Evolutionary conservation across 1,140 invertebrate species (phyloP).

Genomic region (Anastrepha obliqua): DNA sequence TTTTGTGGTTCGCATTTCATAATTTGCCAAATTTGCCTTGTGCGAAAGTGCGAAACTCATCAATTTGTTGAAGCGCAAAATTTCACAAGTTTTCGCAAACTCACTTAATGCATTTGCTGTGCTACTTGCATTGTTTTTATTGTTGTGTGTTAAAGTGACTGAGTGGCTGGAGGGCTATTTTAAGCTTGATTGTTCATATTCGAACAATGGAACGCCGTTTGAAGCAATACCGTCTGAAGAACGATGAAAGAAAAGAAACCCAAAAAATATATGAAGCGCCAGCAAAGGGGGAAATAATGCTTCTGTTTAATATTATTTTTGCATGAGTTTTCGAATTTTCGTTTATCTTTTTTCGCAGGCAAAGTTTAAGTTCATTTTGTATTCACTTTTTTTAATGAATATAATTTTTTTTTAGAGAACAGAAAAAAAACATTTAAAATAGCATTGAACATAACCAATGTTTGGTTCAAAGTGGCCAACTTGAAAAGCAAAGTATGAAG

Average conservation of each 20-base stretch:
- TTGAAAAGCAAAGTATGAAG: background rate
- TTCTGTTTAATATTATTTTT: constrained; percentile 44
- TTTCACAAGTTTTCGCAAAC: constrained; percentile 52
- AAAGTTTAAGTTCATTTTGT: constrained; percentile 44
- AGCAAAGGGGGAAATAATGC: constrained; percentile 27
- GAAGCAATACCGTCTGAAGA: background rate
- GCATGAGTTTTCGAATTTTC: background rate
- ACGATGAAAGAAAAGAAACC: background rate
- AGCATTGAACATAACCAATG: background rate
- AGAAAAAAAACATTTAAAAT: background rate
- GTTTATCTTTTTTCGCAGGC: background rate
- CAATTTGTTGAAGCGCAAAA: constrained; percentile 50
- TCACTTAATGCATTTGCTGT: constrained; percentile 36
- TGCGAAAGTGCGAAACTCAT: constrained; percentile 48
- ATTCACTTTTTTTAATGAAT: background rate
- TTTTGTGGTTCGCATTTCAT: constrained; percentile 45
- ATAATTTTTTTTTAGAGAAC: background rate
- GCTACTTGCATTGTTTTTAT: background rate
- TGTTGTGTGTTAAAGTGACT: background rate
- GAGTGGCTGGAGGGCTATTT: constrained; percentile 15
- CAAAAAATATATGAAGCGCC: constrained; percentile 12
- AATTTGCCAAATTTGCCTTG: constrained; percentile 24
- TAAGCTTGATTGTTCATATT: constrained; percentile 21
- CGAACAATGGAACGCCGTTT: background rate
- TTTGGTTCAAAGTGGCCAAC: background rate